These are phyloP conservation scores for Diplodus puntazzo DNA, from an alignment of 2,797 vertebrate genomes.

Conservation along the genomic window DNA sequence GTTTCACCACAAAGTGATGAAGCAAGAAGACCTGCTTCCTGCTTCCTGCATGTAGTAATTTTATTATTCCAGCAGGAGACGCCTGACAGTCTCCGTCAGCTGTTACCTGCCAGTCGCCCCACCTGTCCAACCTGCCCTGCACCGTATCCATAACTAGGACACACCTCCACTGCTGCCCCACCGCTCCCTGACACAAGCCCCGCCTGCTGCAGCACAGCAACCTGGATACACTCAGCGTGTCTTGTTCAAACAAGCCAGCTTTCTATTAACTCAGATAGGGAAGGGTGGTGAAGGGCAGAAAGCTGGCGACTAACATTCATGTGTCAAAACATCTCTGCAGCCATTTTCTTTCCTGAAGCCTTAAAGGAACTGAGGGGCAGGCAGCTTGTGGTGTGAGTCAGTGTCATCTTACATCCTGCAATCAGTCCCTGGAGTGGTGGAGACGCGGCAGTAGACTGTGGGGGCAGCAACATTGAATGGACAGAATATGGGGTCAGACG, in stretches of 20 bases:
- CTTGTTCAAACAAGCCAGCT: conserved; percentile 77
- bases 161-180: conserved; percentile 53
- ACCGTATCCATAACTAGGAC: conserved; percentile 37
- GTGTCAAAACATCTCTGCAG: conserved; percentile 27
- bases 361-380: conserved; percentile 25
- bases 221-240: conserved; percentile 64
- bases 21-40: conserved; percentile 5
- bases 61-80: conserved; percentile 74
- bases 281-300: conserved; percentile 48
- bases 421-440: conserved; percentile 33
- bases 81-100: conserved; percentile 42
- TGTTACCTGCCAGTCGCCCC: conserved; percentile 61
- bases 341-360: conserved; percentile 14
- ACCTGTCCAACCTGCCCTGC: conserved; percentile 81
- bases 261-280: conserved; percentile 41
- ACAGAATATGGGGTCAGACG: conserved; percentile 88
- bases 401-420: conserved; percentile 62
- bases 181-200: conserved; percentile 56
- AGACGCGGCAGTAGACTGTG: conserved; percentile 41
- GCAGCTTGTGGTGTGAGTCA: conserved; percentile 28
- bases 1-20: not conserved
- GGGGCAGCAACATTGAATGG: conserved; percentile 64
- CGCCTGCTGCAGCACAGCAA: conserved; percentile 61
- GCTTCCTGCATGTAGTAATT: conserved; percentile 10
- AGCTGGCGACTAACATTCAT: conserved; percentile 37